Percentiles rank a stretch among this genome's conserved stretches.
phyloP scores from a whole-genome alignment of 92 coral and sea anemone species.

The Galaxea fascicularis region DNA sequence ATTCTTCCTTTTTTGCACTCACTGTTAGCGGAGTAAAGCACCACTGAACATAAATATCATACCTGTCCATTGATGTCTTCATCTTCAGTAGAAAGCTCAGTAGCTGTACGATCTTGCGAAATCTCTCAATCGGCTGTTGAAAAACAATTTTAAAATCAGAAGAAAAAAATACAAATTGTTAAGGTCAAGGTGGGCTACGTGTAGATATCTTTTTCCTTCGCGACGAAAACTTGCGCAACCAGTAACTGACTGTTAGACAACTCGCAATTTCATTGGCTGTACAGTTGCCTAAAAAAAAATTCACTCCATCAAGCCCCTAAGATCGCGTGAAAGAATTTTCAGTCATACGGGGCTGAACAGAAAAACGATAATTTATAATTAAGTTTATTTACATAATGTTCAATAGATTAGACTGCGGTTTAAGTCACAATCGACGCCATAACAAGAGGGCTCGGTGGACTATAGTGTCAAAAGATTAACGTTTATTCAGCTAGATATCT shows the following conservation, averaged over 20 bases:
- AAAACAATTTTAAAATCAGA: neutral
- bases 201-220: neutral
- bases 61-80: slow-evolving; percentile 90
- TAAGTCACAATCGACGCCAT: too few species aligned
- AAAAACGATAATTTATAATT: too few species aligned
- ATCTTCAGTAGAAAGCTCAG: slow-evolving; percentile 79
- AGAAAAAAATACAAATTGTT: too few species aligned
- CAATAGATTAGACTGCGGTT: too few species aligned
- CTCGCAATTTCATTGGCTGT: neutral
- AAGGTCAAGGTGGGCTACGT: too few species aligned
- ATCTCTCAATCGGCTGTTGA: slow-evolving; percentile 83
- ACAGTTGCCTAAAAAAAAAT: neutral
- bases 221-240: neutral
- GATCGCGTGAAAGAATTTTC: neutral
- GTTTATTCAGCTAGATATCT: too few species aligned
- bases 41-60: too few species aligned
- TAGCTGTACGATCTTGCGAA: slow-evolving; percentile 84
- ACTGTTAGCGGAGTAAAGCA: too few species aligned
- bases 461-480: too few species aligned
- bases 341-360: too few species aligned
- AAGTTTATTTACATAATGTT: neutral
- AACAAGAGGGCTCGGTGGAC: too few species aligned
- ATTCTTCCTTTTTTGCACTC: too few species aligned
- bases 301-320: neutral
- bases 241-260: neutral